These are phyloP conservation scores for Phengaris arion DNA, from an alignment of 2,888 invertebrate species.

Conservation along the genomic window DNA sequence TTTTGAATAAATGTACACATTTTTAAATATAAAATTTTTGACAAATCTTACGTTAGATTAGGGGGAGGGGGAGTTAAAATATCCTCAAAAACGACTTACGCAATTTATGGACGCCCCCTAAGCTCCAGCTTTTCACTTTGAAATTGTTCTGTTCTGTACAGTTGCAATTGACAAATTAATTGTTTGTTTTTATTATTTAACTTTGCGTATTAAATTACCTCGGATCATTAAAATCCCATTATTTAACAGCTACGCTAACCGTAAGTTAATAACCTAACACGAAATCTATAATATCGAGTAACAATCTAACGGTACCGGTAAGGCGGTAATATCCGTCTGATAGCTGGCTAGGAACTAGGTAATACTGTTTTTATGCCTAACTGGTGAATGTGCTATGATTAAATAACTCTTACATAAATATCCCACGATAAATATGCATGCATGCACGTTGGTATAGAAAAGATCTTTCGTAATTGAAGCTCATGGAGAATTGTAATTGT, in stretches of 20 bases:
- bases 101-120: too few relatives aligned
- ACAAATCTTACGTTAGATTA: too few relatives aligned
- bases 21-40: too few relatives aligned
- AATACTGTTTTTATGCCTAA: constrained; percentile 21
- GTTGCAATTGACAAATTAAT: neutral
- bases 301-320: constrained; percentile 19
- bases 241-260: constrained; percentile 17
- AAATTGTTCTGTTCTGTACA: neutral
- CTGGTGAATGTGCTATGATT: neutral
- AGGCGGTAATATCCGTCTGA: constrained; percentile 18
- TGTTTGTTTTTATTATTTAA: neutral
- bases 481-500: constrained; percentile 3
- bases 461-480: neutral
- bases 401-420: constrained; percentile 15
- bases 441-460: neutral
- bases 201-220: neutral
- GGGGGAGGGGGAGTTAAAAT: too few relatives aligned
- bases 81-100: too few relatives aligned
- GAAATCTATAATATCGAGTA: constrained; percentile 11
- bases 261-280: constrained; percentile 7
- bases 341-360: constrained; percentile 13
- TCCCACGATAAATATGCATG: constrained; percentile 8
- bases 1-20: too few relatives aligned
- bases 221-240: constrained; percentile 10
- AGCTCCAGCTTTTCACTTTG: neutral